A percentile compares a stretch with the other conserved stretches of the same genome.
Evolutionary conservation across 2,888 invertebrate genomes (phyloP).

Genomic region (Oxystoma pomonae): DNA sequence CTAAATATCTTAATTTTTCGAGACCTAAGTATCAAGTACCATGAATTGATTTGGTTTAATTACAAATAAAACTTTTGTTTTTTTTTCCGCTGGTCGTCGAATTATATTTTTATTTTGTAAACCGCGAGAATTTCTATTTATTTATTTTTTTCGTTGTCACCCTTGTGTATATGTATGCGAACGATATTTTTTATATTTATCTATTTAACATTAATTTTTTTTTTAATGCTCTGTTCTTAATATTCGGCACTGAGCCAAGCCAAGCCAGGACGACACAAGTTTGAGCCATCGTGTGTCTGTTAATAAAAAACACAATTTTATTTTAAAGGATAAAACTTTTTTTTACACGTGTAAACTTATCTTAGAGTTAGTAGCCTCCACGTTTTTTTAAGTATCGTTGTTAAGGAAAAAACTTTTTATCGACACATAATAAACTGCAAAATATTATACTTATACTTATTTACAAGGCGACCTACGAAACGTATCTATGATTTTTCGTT

Average conservation of each 20-base stretch:
- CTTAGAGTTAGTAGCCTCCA: conserved; percentile 24
- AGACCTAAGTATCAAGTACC: conserved; percentile 1
- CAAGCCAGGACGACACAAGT: conserved; percentile 40
- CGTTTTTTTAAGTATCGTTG: conserved; percentile 19
- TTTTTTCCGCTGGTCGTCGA: no score
- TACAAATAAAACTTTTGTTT: no score
- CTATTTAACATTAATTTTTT: conserved; percentile 22
- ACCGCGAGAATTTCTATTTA: no score
- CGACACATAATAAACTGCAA: no score
- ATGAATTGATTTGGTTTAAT: background rate
- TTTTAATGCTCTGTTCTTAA: conserved; percentile 44
- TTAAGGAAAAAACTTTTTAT: conserved; percentile 1
- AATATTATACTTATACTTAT: no score
- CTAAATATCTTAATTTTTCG: conserved; percentile 5
- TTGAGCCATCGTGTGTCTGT: conserved; percentile 50
- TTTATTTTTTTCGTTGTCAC: background rate
- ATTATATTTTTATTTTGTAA: no score
- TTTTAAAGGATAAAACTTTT: conserved; percentile 18
- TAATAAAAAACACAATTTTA: conserved; percentile 36
- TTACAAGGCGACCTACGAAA: no score
- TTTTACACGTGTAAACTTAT: conserved; percentile 26
- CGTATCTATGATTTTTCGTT: no score
- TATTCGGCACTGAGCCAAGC: conserved; percentile 46
- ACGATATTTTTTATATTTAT: no score
- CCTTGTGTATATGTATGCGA: conserved; percentile 23